Evolutionary conservation across 2,888 invertebrate genomes (phyloP).

Genomic region (Siphlonurus alternatus): DNA sequence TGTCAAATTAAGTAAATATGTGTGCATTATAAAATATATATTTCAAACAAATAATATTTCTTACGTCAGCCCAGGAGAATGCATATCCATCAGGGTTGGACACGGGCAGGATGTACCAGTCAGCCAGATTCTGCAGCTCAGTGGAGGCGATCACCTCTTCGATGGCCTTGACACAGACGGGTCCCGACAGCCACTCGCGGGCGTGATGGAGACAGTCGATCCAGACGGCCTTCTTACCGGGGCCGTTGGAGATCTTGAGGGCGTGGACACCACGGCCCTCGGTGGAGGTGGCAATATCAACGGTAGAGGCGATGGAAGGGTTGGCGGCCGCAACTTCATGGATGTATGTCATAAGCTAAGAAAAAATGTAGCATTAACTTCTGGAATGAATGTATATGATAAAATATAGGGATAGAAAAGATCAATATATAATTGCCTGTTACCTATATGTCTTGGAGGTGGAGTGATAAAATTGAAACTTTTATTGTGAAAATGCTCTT

Average conservation of each 20-base stretch:
- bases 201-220: conserved; percentile 26
- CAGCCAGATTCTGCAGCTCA: conserved; percentile 15
- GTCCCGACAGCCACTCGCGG: background rate
- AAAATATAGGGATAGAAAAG: no score
- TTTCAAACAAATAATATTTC: no score
- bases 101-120: conserved; percentile 28
- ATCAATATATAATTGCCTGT: no score
- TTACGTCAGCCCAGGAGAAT: conserved; percentile 18
- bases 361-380: no score
- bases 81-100: conserved; percentile 29
- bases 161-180: background rate
- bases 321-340: background rate
- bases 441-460: no score
- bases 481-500: no score
- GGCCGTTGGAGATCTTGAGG: conserved; percentile 19
- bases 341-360: background rate
- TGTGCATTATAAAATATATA: no score
- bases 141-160: background rate
- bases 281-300: conserved; percentile 19
- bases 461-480: no score
- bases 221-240: conserved; percentile 27
- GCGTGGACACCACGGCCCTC: conserved; percentile 22
- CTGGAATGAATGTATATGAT: no score
- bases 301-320: background rate
- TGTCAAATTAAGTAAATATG: no score